Percentiles rank a stretch among this genome's conserved stretches.
Conservation (phyloP, 2,113 vertebrate species). For the Redunca redunca region DNA sequence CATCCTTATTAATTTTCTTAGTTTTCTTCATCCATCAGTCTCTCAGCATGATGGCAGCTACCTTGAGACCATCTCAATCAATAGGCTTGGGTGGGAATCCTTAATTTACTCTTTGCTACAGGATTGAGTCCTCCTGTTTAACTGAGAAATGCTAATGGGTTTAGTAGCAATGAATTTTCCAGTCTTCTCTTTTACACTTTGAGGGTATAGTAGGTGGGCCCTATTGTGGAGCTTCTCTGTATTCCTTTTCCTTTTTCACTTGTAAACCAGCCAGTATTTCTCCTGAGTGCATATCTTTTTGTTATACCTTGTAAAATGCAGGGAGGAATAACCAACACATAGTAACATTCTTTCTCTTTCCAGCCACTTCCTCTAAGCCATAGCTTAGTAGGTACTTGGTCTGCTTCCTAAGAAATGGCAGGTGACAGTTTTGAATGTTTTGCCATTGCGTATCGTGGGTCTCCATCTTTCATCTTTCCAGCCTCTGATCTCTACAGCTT, state of each 20-base stretch:
- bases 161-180: not conserved
- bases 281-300: not conserved
- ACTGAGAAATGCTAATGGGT: not conserved
- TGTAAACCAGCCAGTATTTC: not conserved
- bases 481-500: not conserved
- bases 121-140: not conserved
- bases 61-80: not conserved
- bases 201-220: not conserved
- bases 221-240: not conserved
- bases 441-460: rapidly evolving
- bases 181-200: not conserved
- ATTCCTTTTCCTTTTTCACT: not conserved
- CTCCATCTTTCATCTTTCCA: not conserved
- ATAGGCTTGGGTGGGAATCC: not conserved
- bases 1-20: not conserved
- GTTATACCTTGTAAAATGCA: not conserved
- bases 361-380: not conserved
- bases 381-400: not conserved
- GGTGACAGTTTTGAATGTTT: not conserved
- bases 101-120: not conserved
- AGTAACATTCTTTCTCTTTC: not conserved
- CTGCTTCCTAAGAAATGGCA: not conserved
- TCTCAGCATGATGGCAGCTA: not conserved
- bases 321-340: not conserved
- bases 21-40: not conserved